Evolutionary conservation across 1,140 invertebrate genomes (phyloP), one percentile per base, ranked within the genome.

Genomic region (Hirudo medicinalis): DNA sequence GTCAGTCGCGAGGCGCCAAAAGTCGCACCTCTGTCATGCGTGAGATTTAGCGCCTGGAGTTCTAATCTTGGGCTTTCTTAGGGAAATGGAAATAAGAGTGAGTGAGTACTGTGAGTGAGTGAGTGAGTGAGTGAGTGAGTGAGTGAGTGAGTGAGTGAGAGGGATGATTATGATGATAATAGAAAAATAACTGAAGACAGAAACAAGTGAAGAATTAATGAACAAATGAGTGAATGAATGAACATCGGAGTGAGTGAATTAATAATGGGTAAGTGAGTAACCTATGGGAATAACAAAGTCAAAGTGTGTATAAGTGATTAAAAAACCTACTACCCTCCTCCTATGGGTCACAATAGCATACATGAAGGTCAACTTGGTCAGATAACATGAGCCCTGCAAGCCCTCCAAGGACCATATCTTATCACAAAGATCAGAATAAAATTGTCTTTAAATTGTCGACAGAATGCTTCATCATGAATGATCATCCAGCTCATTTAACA

Each of bases 251-350:
- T 71, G 70, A 71, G 70, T 71, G 70, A 71, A 54, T 71, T 54
- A 71, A 49, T 71, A 71, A 54, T 71, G 70, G 63, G 70, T 71
- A 54, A 71, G 70, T 71, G 70, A 71, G 70, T 71, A 40, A 70
- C n/a, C n/a, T n/a, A n/a, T n/a, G 25, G 3, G 63, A 71, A 54
- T 71, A 54, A 71, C 54, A 63, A 54, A 71, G 70, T 71, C 54
- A 71, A 54, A 63, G 22, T 6, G 57, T 63, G 57, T 6, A 15
- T 63, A 15, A 63, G 57, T 63, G 49, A 19, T 40, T 20, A 63
- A n/a, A n/a, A n/a, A n/a, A n/a, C n/a, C n/a, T n/a, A n/a, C n/a
- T n/a, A n/a, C n/a, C n/a, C n/a, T n/a, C n/a, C n/a, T n/a, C 32
- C 43, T 49, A 1, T 11, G 43, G 13, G 15, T 17, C 43, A 49